phyloP scores from a whole-genome alignment of 1,140 invertebrate species.

The Steinernema feltiae region DNA sequence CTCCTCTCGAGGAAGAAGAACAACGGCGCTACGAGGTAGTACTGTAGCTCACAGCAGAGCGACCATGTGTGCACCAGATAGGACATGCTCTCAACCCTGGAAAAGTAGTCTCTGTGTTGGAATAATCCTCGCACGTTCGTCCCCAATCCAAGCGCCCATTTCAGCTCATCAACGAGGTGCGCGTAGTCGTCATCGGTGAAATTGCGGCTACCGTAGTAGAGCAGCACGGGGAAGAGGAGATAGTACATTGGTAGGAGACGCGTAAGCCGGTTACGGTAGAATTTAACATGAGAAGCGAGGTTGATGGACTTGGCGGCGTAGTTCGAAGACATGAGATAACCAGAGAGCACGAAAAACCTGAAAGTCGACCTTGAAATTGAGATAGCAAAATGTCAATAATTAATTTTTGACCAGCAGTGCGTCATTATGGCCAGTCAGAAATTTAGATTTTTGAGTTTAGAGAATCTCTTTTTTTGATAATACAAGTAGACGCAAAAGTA shows the following conservation, averaged over 20 bases:
- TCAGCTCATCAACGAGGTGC: conserved; percentile 25
- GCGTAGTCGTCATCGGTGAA: conserved; percentile 23
- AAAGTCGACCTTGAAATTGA: conserved; percentile 22
- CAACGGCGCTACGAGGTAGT: conserved; percentile 41
- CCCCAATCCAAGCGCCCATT: conserved; percentile 27
- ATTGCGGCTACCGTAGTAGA: not conserved
- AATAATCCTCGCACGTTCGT: conserved; percentile 30
- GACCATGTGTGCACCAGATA: conserved; percentile 43
- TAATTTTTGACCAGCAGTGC: too few species aligned
- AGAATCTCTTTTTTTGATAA: too few species aligned
- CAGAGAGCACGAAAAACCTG: conserved; percentile 48
- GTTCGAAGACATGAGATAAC: conserved; percentile 44
- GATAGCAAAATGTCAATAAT: too few species aligned
- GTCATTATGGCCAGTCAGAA: too few species aligned
- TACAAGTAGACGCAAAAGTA: too few species aligned
- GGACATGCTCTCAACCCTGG: conserved; percentile 11
- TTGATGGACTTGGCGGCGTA: conserved; percentile 17
- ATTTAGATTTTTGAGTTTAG: too few species aligned
- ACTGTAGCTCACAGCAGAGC: conserved; percentile 43
- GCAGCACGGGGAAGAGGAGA: conserved; percentile 22
- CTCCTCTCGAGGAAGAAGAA: not conserved
- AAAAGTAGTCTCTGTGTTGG: conserved; percentile 27
- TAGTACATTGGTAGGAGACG: conserved; percentile 46
- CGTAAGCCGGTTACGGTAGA: conserved; percentile 39
- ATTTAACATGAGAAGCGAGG: conserved; percentile 6